These are phyloP conservation scores for Pycnomerus fuliginosus DNA, from an alignment of 2,888 invertebrate genomes.

Conservation along the genomic window DNA sequence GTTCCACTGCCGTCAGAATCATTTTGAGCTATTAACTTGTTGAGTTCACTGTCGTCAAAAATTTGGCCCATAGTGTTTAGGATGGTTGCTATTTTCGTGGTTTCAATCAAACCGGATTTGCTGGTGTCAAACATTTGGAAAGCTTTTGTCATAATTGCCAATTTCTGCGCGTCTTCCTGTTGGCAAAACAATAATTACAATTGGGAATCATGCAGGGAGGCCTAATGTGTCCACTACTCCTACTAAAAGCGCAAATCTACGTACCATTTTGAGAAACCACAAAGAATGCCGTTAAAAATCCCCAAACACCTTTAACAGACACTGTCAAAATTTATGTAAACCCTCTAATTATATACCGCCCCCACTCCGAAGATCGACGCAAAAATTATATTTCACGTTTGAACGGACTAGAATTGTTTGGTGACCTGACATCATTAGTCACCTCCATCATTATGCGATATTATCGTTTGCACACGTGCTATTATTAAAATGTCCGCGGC, in stretches of 20 bases:
- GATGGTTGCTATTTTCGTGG: slow-evolving; percentile 87
- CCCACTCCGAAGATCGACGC: slow-evolving; percentile 23
- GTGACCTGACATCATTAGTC: slow-evolving; percentile 28
- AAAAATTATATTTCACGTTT: slow-evolving; percentile 18
- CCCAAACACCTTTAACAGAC: slow-evolving; percentile 25
- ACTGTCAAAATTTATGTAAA: slow-evolving; percentile 28
- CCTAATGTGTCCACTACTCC: too few species aligned
- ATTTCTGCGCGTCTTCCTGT: slow-evolving; percentile 71
- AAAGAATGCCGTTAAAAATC: background rate
- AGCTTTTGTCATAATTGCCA: slow-evolving; percentile 90
- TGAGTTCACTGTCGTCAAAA: slow-evolving; percentile 88
- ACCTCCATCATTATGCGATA: slow-evolving; percentile 20
- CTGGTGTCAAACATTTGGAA: slow-evolving; percentile 97
- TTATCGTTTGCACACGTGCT: slow-evolving; percentile 10
- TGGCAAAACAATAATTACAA: slow-evolving; percentile 18
- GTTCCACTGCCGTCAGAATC: slow-evolving; percentile 90
- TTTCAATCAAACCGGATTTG: slow-evolving; percentile 89
- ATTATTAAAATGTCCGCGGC: slow-evolving; percentile 13
- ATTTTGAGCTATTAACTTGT: slow-evolving; percentile 84
- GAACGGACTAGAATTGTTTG: slow-evolving; percentile 24
- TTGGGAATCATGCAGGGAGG: too few species aligned
- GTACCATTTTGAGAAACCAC: slow-evolving; percentile 9
- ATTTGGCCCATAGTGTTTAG: slow-evolving; percentile 93
- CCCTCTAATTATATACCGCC: slow-evolving; percentile 32
- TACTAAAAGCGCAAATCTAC: too few species aligned